Conservation (phyloP, 2,113 vertebrate genomes). For the Notothenia rossii region DNA sequence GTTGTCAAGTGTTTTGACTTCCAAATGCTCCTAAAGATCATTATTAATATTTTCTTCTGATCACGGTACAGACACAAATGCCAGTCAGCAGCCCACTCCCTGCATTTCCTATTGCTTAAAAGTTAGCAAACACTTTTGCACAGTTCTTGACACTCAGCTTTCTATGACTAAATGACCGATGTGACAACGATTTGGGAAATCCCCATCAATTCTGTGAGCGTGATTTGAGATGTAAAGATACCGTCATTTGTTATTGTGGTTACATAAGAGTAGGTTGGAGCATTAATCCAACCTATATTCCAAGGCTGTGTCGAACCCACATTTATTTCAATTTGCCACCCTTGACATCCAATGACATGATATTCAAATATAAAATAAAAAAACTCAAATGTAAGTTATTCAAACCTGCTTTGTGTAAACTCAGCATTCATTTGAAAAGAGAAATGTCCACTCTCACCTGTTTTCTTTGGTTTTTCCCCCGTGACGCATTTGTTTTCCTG, state of each 20-base stretch:
- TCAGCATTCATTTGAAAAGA: neutral
- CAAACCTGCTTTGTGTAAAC: neutral
- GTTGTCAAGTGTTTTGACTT: neutral
- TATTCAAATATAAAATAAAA: too few relatives aligned
- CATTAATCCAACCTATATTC: neutral
- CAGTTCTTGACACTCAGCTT: neutral
- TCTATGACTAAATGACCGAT: neutral
- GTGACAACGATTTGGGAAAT: neutral
- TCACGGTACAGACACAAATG: neutral
- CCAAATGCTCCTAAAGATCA: neutral
- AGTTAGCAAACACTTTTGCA: neutral
- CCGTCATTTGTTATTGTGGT: neutral
- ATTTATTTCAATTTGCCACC: neutral
- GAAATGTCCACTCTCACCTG: slow-evolving; percentile 53
- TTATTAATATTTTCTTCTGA: neutral
- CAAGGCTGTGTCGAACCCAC: neutral
- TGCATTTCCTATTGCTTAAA: neutral
- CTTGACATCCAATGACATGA: neutral
- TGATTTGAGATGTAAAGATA: neutral
- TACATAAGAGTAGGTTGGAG: too few relatives aligned
- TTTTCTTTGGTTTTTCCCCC: slow-evolving; percentile 25
- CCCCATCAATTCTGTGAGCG: neutral
- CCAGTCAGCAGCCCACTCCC: neutral
- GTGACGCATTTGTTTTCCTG: slow-evolving; percentile 25
- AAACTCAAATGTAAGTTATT: neutral